Evolutionary conservation across 2,888 invertebrate species (phyloP), one percentile per base, ranked within the genome.

Genomic region (Eupithecia abbreviata): DNA sequence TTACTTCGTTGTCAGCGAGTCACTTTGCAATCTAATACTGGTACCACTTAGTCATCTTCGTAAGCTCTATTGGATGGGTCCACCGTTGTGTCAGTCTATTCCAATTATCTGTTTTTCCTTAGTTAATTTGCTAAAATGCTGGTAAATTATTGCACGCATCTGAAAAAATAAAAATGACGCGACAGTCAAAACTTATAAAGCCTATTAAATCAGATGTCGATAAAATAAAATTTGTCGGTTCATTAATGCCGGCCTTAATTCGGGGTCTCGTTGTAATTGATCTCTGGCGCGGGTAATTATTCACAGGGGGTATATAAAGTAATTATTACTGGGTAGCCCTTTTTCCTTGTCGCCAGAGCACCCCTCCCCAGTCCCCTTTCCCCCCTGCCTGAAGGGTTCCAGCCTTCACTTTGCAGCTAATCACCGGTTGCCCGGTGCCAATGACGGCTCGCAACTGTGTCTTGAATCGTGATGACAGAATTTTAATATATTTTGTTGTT

Each of bases 401-500:
- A 62, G 62, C 62, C 83, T 81, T 82, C 80, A 83, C 76, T 76
- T 77, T 79, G 79, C 74, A 85, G 89, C 91, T 93, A 93, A 93
- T 93, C 93, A 92, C 91, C 90, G 86, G 87, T 87, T 87, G 89
- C 92, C 93, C 89, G 94, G 92, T 95, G 94, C 85, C 92, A 85
- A 90, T 94, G 94, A 94, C 94, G 92, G 88, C 89, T 90, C 90
- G 89, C 91, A 90, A 91, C 92, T 92, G 91, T 88, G 90, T 92
- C 92, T 92, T 92, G 90, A 88, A 90, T 90, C 87, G 87, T 87
- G 92, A 89, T 93, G 93, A 93, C 94, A 94, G 93, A 84, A 92
- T 94, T 94, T 94, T 94, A 94, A 94, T 94, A 94, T 93, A 93
- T 93, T 93, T 92, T 90, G 90, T 88, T 91, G 92, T 90, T 89